Evolutionary conservation across 2,797 vertebrate species (phyloP), one percentile per base, ranked within the genome.

Genomic region (Anas georgica): DNA sequence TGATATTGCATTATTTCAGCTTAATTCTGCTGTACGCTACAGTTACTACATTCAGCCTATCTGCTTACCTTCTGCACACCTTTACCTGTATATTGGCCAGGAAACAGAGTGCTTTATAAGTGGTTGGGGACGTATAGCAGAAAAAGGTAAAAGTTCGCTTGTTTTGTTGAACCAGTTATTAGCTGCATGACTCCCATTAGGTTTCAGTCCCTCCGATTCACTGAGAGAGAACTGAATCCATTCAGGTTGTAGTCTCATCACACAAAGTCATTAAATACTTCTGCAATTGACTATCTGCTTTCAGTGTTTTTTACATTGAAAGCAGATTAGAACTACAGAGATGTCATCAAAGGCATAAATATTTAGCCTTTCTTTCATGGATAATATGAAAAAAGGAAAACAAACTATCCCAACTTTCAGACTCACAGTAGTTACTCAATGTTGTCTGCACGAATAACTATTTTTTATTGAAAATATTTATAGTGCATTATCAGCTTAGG

Each of bases 101-200:
- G 35, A 67, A 5, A 91, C 96, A 3, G 23, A 33, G 5, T 98
- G 98, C 82, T 98, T 95, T 63, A 74, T 98, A 78, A 96, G 92
- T 3, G 98, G 98, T 26, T 98, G 98, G 98, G 98, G 98, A 54
- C 95, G 88, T 39, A 97, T 93, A 3, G 4, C 33, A 8, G 96
- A 97, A 69, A 91, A 91, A 96, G 98, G 98, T 98, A 97, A 94
- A 67, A 63, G 46, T 31, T 29, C 5, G 16, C 55, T 52, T n/a
- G 66, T 8, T 18, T n/a, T 55, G 31, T 39, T n/a, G 43, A 31
- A 15, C 6, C 2, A 2, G 4, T 45, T 28, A 5, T 2, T 14
- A 76, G 29, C 86, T 43, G 6, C 10, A 0, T 4, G 37, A 17
- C 14, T 13, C 5, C 16, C 4, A 2, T 0, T 0, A 1, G 33